phyloP scores from a whole-genome alignment of 2,113 vertebrate species.

The Tursiops truncatus region DNA sequence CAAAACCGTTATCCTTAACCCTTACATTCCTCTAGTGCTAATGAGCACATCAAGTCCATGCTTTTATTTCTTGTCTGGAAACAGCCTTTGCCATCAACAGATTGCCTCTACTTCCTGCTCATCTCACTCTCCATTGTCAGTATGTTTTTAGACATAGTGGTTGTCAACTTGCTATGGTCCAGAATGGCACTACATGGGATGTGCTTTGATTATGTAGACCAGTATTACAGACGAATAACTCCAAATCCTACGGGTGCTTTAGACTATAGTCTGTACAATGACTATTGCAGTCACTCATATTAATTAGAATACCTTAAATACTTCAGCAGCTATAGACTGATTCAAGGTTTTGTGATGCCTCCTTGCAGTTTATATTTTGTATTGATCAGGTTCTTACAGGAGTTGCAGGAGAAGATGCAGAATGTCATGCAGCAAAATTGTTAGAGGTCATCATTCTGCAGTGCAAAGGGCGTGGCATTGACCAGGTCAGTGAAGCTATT shows the following conservation, averaged over 20 bases:
- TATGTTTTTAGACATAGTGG: background rate
- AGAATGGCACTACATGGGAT: background rate
- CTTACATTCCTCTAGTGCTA: background rate
- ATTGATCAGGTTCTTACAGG: conserved; percentile 93
- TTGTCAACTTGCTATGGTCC: background rate
- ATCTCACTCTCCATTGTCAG: background rate
- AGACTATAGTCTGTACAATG: background rate
- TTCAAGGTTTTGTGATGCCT: background rate
- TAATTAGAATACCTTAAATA: background rate
- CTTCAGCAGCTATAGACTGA: background rate
- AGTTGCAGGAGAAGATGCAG: conserved; percentile 98
- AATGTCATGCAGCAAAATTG: conserved; percentile 97
- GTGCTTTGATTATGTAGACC: background rate
- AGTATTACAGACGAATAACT: background rate
- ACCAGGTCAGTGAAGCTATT: conserved; percentile 89
- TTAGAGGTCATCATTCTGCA: conserved; percentile 98
- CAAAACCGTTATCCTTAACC: background rate
- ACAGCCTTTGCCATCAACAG: background rate
- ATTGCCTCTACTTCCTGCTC: background rate
- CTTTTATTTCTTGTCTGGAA: background rate
- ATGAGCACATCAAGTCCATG: background rate
- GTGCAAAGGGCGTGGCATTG: conserved; percentile 98
- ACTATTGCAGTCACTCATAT: background rate
- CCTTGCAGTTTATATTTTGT: conserved; percentile 25
- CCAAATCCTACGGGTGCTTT: background rate